Evolutionary conservation across 2,888 invertebrate genomes (phyloP), one percentile per base, ranked within the genome.

Genomic region (Rhabditoides inermis): DNA sequence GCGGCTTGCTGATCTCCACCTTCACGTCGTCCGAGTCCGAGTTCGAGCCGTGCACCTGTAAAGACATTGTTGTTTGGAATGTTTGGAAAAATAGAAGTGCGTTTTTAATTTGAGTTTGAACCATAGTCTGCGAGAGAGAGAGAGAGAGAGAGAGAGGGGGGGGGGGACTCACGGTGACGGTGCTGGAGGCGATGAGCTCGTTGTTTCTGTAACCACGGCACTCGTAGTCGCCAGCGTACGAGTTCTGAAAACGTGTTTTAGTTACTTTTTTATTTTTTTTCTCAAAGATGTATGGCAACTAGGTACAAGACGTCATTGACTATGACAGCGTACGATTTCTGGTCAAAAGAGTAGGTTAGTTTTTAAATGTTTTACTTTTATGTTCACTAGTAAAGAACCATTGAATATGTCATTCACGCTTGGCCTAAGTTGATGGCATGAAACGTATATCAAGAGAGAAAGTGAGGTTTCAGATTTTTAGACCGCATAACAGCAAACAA

Each of bases 1-100:
- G 78, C 0, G 88, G 86, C 72, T 90, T 90, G 46, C 83, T 82
- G 28, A 90, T 86, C 1, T 81, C 82, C 0, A 88, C 85, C 32
- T 84, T 83, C n/a, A 56, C 53, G 22, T 50, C 49, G 30, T 65
- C 61, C 12, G 56, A 10, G 32, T 10, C 15, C 15, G 32, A 15
- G 7, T 32, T 32, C 10, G 15, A 10, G 32, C 15, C 32, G 15
- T 10, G 32, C 7, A 32, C 7, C 32, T 32, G 32, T 10, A 15
- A 32, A 32, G 7, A 32, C 32, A 32, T 10, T 10, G 32, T 15
- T 15, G 15, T 10, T 10, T 32, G 32, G 32, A 7, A 10, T 32
- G 7, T 32, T 6, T 7, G 7, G 32, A 15, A 7, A 10, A 7
- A 15, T 10, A 15, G 10, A 32, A 15, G 15, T 10, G 32, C 32